Conservation (phyloP, 1,140 invertebrate genomes). For the Adoxophyes honmai region DNA sequence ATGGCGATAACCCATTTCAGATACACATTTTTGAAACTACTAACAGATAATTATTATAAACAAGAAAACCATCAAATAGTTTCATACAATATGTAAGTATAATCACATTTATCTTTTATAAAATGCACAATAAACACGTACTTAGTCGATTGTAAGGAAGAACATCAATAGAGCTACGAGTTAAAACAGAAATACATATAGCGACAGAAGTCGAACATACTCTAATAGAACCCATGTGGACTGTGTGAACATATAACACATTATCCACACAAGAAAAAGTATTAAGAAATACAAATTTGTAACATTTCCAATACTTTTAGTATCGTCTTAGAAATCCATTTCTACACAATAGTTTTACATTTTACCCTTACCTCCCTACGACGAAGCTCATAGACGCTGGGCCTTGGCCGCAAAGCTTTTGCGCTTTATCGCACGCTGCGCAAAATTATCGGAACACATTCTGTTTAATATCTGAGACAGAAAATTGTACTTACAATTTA, state of each 20-base stretch:
- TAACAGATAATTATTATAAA: conserved; percentile 32
- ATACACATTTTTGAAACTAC: conserved; percentile 23
- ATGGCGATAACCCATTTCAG: conserved; percentile 12
- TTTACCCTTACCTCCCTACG: conserved; percentile 67
- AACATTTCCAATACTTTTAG: conserved; percentile 71
- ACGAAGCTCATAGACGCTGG: conserved; percentile 69
- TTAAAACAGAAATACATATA: conserved; percentile 25
- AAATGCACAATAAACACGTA: conserved; percentile 52
- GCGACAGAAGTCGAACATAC: conserved; percentile 17
- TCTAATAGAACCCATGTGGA: conserved; percentile 4
- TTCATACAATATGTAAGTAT: conserved; percentile 55
- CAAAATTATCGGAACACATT: conserved; percentile 55
- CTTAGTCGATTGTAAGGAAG: conserved; percentile 32
- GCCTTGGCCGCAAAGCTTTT: conserved; percentile 51
- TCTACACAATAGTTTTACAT: conserved; percentile 62
- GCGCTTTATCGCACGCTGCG: conserved; percentile 36
- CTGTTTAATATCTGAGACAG: conserved; percentile 68
- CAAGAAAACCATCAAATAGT: conserved; percentile 60
- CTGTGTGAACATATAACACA: conserved; percentile 15
- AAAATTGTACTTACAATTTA: conserved; percentile 32
- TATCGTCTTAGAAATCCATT: conserved; percentile 66
- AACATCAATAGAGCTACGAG: conserved; percentile 27
- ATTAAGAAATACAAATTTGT: conserved; percentile 70
- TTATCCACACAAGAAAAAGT: conserved; percentile 25
- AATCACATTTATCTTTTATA: conserved; percentile 54